phyloP scores from a whole-genome alignment of 2,888 invertebrate genomes.

The Drosophila prolongata region DNA sequence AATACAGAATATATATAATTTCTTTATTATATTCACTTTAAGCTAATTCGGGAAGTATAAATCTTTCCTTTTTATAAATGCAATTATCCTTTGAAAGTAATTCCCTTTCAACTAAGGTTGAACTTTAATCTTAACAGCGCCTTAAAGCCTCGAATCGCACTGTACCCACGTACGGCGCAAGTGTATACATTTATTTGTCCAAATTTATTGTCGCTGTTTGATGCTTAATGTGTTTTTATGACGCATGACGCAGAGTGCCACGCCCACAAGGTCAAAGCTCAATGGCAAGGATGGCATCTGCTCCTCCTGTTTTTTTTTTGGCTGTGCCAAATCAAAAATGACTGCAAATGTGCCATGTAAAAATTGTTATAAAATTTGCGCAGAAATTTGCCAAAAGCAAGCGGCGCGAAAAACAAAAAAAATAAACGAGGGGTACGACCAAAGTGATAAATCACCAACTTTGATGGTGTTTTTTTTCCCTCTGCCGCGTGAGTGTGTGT shows the following conservation, averaged over 20 bases:
- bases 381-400: constrained; percentile 50
- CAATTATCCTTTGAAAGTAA: too few relatives aligned
- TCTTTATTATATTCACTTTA: too few relatives aligned
- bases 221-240: constrained; percentile 73
- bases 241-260: constrained; percentile 61
- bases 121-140: constrained; percentile 6
- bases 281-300: constrained; percentile 61
- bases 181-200: constrained; percentile 60
- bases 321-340: constrained; percentile 65
- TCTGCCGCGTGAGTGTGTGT: constrained; percentile 6
- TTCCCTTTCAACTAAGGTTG: neutral
- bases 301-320: constrained; percentile 15
- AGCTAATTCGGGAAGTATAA: too few relatives aligned
- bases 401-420: constrained; percentile 9
- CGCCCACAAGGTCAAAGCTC: constrained; percentile 67
- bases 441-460: constrained; percentile 75
- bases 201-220: constrained; percentile 74
- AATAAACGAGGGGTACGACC: constrained; percentile 20
- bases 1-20: too few relatives aligned
- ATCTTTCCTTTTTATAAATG: too few relatives aligned
- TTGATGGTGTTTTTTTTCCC: constrained; percentile 69
- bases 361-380: constrained; percentile 67
- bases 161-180: constrained; percentile 17
- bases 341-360: constrained; percentile 71
- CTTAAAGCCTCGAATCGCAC: constrained; percentile 9